phyloP scores from a whole-genome alignment of 1,140 invertebrate genomes.

The Drosophila grimshawi region DNA sequence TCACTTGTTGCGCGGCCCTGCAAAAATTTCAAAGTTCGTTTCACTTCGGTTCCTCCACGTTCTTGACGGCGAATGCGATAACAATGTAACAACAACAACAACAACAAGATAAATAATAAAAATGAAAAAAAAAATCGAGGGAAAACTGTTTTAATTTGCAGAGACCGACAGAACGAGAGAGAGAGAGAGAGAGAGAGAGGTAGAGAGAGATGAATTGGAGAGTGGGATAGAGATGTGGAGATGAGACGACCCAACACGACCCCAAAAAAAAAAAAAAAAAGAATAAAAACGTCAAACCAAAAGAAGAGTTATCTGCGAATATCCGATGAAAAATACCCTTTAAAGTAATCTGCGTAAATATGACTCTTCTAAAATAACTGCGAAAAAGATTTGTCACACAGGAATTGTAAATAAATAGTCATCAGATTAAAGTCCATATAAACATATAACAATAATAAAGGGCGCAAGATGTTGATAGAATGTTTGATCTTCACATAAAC shows the following conservation, averaged over 20 bases:
- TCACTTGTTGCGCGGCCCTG: slow-evolving; percentile 32
- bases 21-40: slow-evolving; percentile 70
- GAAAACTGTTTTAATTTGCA: slow-evolving; percentile 58
- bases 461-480: too few relatives aligned
- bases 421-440: too few relatives aligned
- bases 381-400: too few relatives aligned
- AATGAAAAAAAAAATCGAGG: slow-evolving; percentile 13
- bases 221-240: background rate
- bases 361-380: too few relatives aligned
- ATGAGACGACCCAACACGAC: slow-evolving; percentile 24
- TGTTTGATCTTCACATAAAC: too few relatives aligned
- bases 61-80: slow-evolving; percentile 51
- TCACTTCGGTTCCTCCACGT: slow-evolving; percentile 47
- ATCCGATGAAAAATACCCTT: background rate
- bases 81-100: slow-evolving; percentile 37
- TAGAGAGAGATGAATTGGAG: slow-evolving; percentile 21
- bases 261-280: slow-evolving; percentile 29
- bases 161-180: slow-evolving; percentile 9
- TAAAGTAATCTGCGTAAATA: background rate
- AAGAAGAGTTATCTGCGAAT: background rate
- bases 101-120: slow-evolving; percentile 46
- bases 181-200: slow-evolving; percentile 26
- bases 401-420: too few relatives aligned
- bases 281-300: background rate
- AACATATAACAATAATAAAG: background rate